A percentile compares a stretch with the other conserved stretches of the same genome.
These are phyloP conservation scores for Tipula helvola DNA, from an alignment of 2,888 invertebrate genomes.

Conservation along the genomic window DNA sequence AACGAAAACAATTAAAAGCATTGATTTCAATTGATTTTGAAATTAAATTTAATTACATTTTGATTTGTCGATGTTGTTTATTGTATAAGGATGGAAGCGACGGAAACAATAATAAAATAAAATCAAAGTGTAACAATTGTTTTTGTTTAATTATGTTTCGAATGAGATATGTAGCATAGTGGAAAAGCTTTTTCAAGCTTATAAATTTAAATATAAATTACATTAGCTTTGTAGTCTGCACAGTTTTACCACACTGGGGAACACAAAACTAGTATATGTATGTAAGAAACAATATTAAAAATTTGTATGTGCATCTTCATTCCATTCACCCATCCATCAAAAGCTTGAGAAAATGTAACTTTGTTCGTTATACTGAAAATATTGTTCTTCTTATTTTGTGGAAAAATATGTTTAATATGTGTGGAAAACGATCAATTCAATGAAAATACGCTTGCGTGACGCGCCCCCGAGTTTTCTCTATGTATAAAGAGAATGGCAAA, in stretches of 20 bases:
- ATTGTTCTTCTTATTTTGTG: neutral
- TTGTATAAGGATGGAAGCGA: neutral
- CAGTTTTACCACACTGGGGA: neutral
- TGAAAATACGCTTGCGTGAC: conserved; percentile 13
- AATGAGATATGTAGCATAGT: neutral
- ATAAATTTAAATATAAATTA: neutral
- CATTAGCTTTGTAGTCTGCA: neutral
- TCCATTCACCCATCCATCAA: neutral
- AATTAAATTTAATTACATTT: neutral
- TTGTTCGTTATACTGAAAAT: neutral
- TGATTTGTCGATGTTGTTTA: neutral
- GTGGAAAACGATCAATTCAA: neutral
- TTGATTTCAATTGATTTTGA: neutral
- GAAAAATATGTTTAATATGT: neutral
- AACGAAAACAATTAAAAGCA: neutral
- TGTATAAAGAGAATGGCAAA: neutral
- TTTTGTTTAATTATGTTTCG: neutral
- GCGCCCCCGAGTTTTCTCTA: conserved; percentile 12
- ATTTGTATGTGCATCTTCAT: no score
- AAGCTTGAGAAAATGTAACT: neutral
- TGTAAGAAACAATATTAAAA: neutral
- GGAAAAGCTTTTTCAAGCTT: neutral
- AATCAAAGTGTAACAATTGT: neutral
- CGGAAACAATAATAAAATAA: neutral
- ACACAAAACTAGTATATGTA: neutral